A percentile compares a stretch with the other conserved stretches of the same genome.
Evolutionary conservation across 2,888 invertebrate genomes (phyloP).

Genomic region (Celastrina argiolus): DNA sequence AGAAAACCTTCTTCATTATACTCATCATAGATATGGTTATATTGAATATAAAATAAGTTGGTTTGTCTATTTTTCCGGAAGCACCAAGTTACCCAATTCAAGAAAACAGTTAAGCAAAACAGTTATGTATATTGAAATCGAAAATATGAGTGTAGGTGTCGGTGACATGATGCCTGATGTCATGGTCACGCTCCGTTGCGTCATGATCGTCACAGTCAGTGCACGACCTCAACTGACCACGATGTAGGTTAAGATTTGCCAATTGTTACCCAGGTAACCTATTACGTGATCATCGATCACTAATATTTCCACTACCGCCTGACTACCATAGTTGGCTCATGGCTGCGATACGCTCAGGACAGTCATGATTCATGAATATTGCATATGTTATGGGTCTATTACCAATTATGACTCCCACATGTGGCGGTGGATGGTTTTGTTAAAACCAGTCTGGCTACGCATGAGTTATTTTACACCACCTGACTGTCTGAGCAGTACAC

Average conservation of each 20-base stretch:
- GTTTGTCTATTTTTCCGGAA: background rate
- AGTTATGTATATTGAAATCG: slow-evolving; percentile 29
- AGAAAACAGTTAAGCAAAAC: slow-evolving; percentile 2
- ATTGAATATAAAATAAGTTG: no score
- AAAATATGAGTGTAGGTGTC: slow-evolving; percentile 41
- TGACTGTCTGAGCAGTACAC: no score
- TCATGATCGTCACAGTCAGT: slow-evolving; percentile 45
- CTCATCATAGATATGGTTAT: no score
- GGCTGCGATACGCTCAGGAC: no score
- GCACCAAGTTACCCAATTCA: background rate
- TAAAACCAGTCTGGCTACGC: no score
- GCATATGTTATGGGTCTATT: no score
- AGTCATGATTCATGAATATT: no score
- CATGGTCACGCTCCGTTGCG: slow-evolving; percentile 67
- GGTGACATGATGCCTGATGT: slow-evolving; percentile 49
- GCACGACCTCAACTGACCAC: slow-evolving; percentile 45
- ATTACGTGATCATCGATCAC: slow-evolving; percentile 9
- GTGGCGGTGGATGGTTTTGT: no score
- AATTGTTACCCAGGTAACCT: slow-evolving; percentile 12
- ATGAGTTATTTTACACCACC: no score
- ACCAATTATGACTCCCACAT: no score
- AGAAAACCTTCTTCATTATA: no score
- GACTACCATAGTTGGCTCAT: background rate
- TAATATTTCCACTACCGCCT: background rate
- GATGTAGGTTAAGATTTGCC: slow-evolving; percentile 30